Evolutionary conservation across 2,797 vertebrate genomes (phyloP).

Genomic region (Lithobates pipiens): DNA sequence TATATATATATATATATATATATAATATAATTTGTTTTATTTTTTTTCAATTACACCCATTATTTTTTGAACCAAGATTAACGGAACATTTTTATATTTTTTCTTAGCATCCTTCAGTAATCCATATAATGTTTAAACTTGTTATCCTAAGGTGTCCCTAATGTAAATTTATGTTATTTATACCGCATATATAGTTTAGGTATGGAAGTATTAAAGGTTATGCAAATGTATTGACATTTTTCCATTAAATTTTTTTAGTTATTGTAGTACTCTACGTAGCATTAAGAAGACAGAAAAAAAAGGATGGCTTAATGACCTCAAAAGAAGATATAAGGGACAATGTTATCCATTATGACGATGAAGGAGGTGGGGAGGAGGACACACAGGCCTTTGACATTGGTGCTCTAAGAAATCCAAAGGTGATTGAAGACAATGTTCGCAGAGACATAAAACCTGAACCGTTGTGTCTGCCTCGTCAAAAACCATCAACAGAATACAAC

Average conservation of each 20-base stretch:
- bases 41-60: too few species aligned
- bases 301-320: slow-evolving; percentile 96
- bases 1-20: too few species aligned
- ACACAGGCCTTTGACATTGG: slow-evolving; percentile 98
- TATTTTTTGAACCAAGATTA: too few species aligned
- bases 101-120: too few species aligned
- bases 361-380: slow-evolving; percentile 97
- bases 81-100: too few species aligned
- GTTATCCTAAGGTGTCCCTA: too few species aligned
- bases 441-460: slow-evolving; percentile 93
- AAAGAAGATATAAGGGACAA: slow-evolving; percentile 98
- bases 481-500: slow-evolving; percentile 81
- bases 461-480: slow-evolving; percentile 73
- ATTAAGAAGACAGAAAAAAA: slow-evolving; percentile 92
- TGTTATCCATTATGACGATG: slow-evolving; percentile 97
- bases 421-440: slow-evolving; percentile 89
- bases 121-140: too few species aligned
- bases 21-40: too few species aligned
- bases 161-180: too few species aligned
- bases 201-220: not conserved
- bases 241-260: slow-evolving; percentile 70
- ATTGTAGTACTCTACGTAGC: slow-evolving; percentile 96
- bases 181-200: too few species aligned
- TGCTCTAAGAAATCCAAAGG: slow-evolving; percentile 94
- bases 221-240: not conserved